phyloP scores from a whole-genome alignment of 2,797 vertebrate genomes.

The Oreonectes daqikongensis region DNA sequence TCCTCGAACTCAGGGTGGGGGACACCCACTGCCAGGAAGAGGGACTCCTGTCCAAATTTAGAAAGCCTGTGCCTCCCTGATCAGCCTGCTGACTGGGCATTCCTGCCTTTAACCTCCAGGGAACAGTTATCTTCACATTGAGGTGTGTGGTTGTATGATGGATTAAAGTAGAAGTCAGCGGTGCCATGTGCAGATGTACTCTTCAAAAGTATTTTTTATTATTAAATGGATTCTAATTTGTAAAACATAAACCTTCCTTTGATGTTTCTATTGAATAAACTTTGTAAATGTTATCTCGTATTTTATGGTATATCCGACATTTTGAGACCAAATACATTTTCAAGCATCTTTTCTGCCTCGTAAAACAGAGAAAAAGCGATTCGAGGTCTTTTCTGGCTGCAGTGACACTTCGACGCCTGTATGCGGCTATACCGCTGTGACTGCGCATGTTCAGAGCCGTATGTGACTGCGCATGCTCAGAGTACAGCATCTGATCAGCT shows the following conservation, averaged over 20 bases:
- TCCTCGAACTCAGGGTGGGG: conserved; percentile 75
- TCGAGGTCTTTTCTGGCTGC: background rate
- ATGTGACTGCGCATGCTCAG: background rate
- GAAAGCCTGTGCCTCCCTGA: conserved; percentile 62
- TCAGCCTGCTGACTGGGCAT: conserved; percentile 72
- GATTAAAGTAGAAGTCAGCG: background rate
- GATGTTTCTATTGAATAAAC: too few relatives aligned
- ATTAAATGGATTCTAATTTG: background rate
- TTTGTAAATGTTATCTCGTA: too few relatives aligned
- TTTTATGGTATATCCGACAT: too few relatives aligned
- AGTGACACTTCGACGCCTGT: background rate
- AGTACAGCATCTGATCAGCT: conserved; percentile 69
- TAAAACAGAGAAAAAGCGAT: too few relatives aligned
- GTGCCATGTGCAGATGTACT: background rate
- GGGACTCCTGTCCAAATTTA: conserved; percentile 78
- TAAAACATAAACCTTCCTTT: too few relatives aligned
- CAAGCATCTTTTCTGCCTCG: too few relatives aligned
- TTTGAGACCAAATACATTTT: too few relatives aligned
- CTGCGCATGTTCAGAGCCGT: background rate
- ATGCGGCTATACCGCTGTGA: background rate
- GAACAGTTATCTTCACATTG: conserved; percentile 18
- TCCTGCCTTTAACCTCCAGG: conserved; percentile 47
- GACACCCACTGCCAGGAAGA: conserved; percentile 82
- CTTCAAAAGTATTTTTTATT: background rate
- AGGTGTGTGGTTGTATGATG: background rate